Conservation (phyloP, 2,888 invertebrate species). For the Idaea straminata region DNA sequence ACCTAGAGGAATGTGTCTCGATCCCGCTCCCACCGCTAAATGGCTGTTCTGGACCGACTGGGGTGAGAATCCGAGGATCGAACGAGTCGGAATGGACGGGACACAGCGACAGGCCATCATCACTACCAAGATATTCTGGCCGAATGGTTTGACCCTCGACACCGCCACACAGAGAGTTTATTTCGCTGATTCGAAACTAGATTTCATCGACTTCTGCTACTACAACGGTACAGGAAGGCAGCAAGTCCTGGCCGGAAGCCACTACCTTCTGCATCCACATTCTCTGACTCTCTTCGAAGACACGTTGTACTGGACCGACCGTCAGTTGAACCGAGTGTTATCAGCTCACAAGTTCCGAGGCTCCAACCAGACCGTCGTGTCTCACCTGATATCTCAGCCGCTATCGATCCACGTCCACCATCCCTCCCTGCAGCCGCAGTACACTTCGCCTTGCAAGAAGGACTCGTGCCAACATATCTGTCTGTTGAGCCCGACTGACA, state of each 20-base stretch:
- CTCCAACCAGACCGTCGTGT: slow-evolving; percentile 94
- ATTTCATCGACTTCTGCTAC: slow-evolving; percentile 98
- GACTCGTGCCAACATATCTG: slow-evolving; percentile 92
- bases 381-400: slow-evolving; percentile 96
- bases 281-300: slow-evolving; percentile 97
- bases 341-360: slow-evolving; percentile 96
- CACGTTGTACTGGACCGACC: slow-evolving; percentile 97
- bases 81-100: slow-evolving; percentile 98
- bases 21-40: slow-evolving; percentile 92
- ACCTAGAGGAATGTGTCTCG: slow-evolving; percentile 97
- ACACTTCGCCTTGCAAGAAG: slow-evolving; percentile 86
- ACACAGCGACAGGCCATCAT: slow-evolving; percentile 91
- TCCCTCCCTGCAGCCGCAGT: slow-evolving; percentile 93
- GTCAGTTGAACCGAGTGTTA: slow-evolving; percentile 93
- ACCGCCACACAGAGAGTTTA: slow-evolving; percentile 95
- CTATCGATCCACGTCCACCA: slow-evolving; percentile 97
- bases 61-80: slow-evolving; percentile 98
- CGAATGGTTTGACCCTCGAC: slow-evolving; percentile 97
- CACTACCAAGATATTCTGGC: slow-evolving; percentile 98
- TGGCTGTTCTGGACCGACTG: slow-evolving; percentile 99
- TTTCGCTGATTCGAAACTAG: slow-evolving; percentile 98
- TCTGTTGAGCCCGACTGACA: slow-evolving; percentile 88
- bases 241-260: slow-evolving; percentile 92
- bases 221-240: slow-evolving; percentile 96
- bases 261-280: slow-evolving; percentile 97